Conservation (phyloP, 2,888 invertebrate genomes). For the Electrophaes corylata region DNA sequence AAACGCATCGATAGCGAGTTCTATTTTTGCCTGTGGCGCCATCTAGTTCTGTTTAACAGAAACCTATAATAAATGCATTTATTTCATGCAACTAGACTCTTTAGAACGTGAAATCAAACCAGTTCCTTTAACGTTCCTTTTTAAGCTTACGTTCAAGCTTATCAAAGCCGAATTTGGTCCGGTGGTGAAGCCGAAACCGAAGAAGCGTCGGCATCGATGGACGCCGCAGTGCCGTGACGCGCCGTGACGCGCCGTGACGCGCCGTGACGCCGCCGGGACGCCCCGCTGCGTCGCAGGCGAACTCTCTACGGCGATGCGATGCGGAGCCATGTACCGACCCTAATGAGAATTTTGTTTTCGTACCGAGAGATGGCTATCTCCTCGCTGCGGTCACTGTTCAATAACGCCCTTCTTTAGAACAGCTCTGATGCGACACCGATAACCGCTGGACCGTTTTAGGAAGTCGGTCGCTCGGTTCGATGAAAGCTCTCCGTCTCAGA, state of each 20-base stretch:
- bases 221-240: background rate
- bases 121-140: too few species aligned
- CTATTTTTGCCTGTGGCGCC: too few species aligned
- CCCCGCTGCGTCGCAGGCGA: constrained; percentile 42
- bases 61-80: too few species aligned
- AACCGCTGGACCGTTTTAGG: constrained; percentile 1
- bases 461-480: background rate
- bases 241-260: background rate
- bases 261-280: constrained; percentile 9
- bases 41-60: too few species aligned
- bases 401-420: constrained; percentile 11
- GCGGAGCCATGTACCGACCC: constrained; percentile 34
- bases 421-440: constrained; percentile 10
- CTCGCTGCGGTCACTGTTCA: constrained; percentile 15
- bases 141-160: too few species aligned
- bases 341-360: constrained; percentile 41
- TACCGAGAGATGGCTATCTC: constrained; percentile 34
- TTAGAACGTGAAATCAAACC: too few species aligned
- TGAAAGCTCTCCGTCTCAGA: background rate
- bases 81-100: too few species aligned
- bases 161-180: background rate
- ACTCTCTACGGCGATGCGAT: constrained; percentile 42
- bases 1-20: too few species aligned
- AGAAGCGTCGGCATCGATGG: constrained; percentile 8
- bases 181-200: background rate